A percentile compares a stretch with the other conserved stretches of the same genome.
Evolutionary conservation across 2,113 vertebrate genomes (phyloP).

Genomic region (Tachycineta bicolor): DNA sequence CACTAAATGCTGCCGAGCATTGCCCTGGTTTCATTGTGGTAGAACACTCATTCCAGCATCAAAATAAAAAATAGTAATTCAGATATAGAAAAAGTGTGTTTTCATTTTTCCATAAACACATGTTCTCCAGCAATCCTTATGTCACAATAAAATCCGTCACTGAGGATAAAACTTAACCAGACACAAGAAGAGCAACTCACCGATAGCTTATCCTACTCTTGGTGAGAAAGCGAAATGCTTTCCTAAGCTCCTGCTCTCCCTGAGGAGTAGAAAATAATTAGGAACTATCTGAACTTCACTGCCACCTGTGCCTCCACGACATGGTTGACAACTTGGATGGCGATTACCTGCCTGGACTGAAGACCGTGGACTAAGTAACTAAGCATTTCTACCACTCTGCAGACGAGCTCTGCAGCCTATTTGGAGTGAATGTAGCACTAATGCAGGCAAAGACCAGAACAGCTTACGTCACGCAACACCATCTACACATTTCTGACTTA

Average conservation of each 20-base stretch:
- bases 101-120: not conserved
- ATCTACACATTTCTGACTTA: not conserved
- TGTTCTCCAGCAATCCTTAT: not conserved
- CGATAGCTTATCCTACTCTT: not conserved
- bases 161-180: not conserved
- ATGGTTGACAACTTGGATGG: not conserved
- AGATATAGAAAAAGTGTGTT: not conserved
- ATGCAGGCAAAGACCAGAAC: not conserved
- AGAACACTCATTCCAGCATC: not conserved
- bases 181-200: not conserved
- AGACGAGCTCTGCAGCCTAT: not conserved
- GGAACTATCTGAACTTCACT: not conserved
- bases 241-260: not conserved
- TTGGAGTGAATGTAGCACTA: not conserved
- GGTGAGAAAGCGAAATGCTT: not conserved
- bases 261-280: not conserved
- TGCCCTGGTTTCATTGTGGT: not conserved
- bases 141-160: not conserved
- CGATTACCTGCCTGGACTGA: no score
- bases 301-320: not conserved
- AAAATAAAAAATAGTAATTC: not conserved
- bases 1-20: not conserved
- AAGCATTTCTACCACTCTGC: not conserved
- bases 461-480: not conserved
- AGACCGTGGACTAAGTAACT: accelerated